These are phyloP conservation scores for Ctenosaura bakeri DNA, from an alignment of 2,797 vertebrate species.

Conservation along the genomic window DNA sequence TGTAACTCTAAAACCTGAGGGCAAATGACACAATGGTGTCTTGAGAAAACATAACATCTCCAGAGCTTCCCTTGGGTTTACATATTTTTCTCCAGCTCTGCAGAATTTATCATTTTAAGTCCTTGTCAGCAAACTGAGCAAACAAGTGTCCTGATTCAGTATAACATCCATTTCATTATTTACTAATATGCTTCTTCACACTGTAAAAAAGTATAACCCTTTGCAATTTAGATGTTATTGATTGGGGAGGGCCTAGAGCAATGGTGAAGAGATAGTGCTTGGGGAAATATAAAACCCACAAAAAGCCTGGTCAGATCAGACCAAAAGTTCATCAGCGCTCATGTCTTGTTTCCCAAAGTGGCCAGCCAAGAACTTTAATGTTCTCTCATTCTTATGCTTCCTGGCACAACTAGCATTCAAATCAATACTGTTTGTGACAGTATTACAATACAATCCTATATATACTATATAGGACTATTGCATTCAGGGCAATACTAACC, in stretches of 20 bases:
- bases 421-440: no score
- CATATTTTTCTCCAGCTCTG: not conserved
- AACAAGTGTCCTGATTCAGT: not conserved
- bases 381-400: no score
- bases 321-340: not conserved
- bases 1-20: not conserved
- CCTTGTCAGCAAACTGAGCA: not conserved
- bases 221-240: conserved; percentile 41
- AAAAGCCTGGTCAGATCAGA: not conserved
- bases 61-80: not conserved
- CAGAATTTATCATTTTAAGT: not conserved
- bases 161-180: conserved; percentile 24
- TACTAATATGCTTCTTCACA: conserved; percentile 36
- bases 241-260: not conserved
- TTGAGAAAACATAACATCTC: not conserved
- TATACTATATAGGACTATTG: no score
- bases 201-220: conserved; percentile 12
- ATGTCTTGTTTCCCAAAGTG: no score
- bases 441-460: no score
- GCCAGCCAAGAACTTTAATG: no score
- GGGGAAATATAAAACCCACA: fast-evolving
- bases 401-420: no score
- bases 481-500: no score
- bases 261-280: not conserved
- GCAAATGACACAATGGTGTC: not conserved